Evolutionary conservation across 23 tunicate species (phyloP).

Genomic region (Botrylloides violaceus): DNA sequence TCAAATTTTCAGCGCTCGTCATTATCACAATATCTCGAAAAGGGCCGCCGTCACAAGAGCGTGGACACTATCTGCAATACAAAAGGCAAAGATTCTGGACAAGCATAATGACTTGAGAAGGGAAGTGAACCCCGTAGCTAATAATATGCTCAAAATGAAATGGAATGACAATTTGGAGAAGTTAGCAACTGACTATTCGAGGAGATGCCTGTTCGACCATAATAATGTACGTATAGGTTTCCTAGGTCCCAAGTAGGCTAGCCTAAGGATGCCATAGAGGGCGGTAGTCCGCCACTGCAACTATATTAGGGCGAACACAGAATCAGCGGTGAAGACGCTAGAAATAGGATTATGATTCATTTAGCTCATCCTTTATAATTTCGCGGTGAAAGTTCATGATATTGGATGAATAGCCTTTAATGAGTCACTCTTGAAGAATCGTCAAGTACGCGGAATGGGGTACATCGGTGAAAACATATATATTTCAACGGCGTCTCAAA

Average conservation of each 20-base stretch:
- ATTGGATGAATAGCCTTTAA: neutral
- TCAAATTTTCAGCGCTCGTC: too few species aligned
- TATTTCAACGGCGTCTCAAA: neutral
- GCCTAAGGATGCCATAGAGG: too few species aligned
- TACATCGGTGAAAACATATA: conserved; percentile 16
- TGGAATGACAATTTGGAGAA: conserved; percentile 49
- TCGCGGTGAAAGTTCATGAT: too few species aligned
- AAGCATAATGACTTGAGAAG: conserved; percentile 45
- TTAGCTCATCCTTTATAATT: too few species aligned
- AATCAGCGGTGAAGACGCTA: too few species aligned
- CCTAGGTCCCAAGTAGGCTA: too few species aligned
- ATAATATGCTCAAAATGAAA: conserved; percentile 42
- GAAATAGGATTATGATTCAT: too few species aligned
- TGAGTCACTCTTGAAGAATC: neutral
- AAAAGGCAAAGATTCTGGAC: conserved; percentile 20
- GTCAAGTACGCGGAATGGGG: neutral
- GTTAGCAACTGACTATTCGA: conserved; percentile 40
- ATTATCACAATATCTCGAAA: neutral
- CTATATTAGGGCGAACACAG: too few species aligned
- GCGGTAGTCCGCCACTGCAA: too few species aligned
- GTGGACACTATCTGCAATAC: conserved; percentile 6
- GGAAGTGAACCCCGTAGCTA: conserved; percentile 27
- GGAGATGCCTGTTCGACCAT: conserved; percentile 56
- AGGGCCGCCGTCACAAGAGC: neutral
- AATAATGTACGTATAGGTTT: conserved; percentile 16